These are phyloP conservation scores for Burhinus oedicnemus DNA, from an alignment of 2,113 vertebrate species.

Conservation along the genomic window DNA sequence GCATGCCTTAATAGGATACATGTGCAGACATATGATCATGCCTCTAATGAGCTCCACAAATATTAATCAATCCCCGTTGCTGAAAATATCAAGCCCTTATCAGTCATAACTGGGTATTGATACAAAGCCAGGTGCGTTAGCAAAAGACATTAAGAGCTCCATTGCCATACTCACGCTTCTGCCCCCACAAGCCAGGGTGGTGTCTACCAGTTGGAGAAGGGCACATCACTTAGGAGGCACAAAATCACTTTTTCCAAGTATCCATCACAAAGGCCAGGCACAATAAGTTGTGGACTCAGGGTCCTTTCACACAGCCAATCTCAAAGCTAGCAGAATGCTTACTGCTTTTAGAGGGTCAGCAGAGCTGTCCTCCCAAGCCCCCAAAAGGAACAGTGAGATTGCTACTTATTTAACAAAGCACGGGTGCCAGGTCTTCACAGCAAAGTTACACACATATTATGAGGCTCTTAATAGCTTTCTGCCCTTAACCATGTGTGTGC, in stretches of 20 bases:
- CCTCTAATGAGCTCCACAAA: neutral
- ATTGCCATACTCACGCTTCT: neutral
- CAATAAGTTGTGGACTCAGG: neutral
- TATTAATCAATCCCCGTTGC: neutral
- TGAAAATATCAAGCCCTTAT: slow-evolving; percentile 9
- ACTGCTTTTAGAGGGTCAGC: neutral
- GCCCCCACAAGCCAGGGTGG: neutral
- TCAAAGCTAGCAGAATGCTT: neutral
- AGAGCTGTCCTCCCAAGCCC: neutral
- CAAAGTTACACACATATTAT: neutral
- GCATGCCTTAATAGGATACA: neutral
- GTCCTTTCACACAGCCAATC: neutral
- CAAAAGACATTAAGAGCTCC: neutral
- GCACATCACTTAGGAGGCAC: neutral
- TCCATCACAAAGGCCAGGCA: neutral
- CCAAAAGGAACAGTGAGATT: neutral
- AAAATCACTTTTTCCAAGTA: neutral
- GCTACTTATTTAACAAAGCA: no score
- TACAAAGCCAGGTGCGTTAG: neutral
- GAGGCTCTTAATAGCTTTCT: neutral
- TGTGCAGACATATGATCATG: neutral
- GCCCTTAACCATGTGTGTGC: neutral
- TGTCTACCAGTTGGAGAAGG: neutral
- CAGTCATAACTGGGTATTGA: neutral
- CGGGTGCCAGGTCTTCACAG: neutral